These are phyloP conservation scores for Cartodere bifasciata DNA, from an alignment of 2,888 invertebrate genomes.

Conservation along the genomic window DNA sequence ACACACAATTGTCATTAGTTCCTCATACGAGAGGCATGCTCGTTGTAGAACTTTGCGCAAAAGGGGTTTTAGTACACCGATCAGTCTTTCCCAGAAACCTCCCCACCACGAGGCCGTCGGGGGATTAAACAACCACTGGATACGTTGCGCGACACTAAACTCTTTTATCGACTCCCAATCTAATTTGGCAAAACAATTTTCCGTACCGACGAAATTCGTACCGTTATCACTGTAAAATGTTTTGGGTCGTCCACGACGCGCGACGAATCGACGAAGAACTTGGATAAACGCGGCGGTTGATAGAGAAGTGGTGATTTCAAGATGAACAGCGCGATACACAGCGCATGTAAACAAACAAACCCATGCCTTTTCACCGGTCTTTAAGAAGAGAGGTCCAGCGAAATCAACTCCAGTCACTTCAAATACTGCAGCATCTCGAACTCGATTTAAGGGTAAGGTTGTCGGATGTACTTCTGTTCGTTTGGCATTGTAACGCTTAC, in stretches of 20 bases:
- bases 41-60: constrained; percentile 26
- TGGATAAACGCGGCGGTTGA: constrained; percentile 24
- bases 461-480: too few species aligned
- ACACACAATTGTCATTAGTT: constrained; percentile 16
- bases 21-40: constrained; percentile 20
- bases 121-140: constrained; percentile 28
- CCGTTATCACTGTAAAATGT: constrained; percentile 26
- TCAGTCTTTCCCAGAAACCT: constrained; percentile 32
- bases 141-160: constrained; percentile 14
- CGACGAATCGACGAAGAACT: constrained; percentile 25
- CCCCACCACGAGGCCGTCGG: constrained; percentile 33
- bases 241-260: constrained; percentile 23
- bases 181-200: constrained; percentile 18
- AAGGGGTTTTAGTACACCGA: constrained; percentile 27
- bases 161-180: constrained; percentile 19
- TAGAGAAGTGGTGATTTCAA: constrained; percentile 26
- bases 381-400: constrained; percentile 27
- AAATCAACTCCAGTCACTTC: constrained; percentile 29
- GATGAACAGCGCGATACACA: constrained; percentile 27
- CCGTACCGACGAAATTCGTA: constrained; percentile 27
- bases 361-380: constrained; percentile 21
- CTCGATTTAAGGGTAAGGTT: too few species aligned
- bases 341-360: constrained; percentile 31
- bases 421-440: too few species aligned
- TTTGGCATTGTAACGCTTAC: too few species aligned